Base-by-base conservation (phyloP, 2,888 invertebrate species). In the Amaurobius ferox region DNA sequence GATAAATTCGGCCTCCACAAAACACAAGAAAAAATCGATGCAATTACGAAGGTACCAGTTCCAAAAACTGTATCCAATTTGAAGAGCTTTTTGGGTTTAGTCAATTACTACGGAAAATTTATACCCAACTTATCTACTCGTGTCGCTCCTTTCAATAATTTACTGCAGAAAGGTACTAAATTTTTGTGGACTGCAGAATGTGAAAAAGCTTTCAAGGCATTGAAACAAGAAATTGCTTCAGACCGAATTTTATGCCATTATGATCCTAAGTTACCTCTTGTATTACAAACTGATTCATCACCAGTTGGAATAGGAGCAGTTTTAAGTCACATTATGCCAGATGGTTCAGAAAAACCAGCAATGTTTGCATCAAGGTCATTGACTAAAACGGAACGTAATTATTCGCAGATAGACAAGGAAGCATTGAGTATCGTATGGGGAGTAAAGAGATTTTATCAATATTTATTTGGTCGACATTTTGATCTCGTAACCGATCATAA, bases 341-440 rank as follows among this genome's bases (percentile, higher is more conserved):
- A 91, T 88, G 90, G 90, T 19, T 80, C 87, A 13, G 91, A 91
- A 79, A 85, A 90, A 86, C 91, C 92, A 2, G 91, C 92, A 32
- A 89, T 90, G 0, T 92, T 91, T 88, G 91, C 91, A 0, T 92
- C 91, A 68, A 89, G 90, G 78, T 88, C 90, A 3, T 85, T 91
- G 26, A 90, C 89, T n/a, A 55, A 30, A 44, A 81, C 90, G 5
- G 90, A 91, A 86, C 85, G 88, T 48, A 89, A 89, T 23, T 91
- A 91, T 88, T 89, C 90, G n/a, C 90, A 91, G 88, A 87, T 91
- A 16, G 91, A 91, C 71, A 90, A 90, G 87, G 91, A 91, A 89
- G 91, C 91, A 1, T 88, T 90, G 26, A 90, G 90, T 61, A 70
- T 90, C 35, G 85, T 89, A 30, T 90, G 89, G 89, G 90, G 90